Base-by-base conservation (phyloP, 1,140 invertebrate genomes). In the Aphelinus certus region DNA sequence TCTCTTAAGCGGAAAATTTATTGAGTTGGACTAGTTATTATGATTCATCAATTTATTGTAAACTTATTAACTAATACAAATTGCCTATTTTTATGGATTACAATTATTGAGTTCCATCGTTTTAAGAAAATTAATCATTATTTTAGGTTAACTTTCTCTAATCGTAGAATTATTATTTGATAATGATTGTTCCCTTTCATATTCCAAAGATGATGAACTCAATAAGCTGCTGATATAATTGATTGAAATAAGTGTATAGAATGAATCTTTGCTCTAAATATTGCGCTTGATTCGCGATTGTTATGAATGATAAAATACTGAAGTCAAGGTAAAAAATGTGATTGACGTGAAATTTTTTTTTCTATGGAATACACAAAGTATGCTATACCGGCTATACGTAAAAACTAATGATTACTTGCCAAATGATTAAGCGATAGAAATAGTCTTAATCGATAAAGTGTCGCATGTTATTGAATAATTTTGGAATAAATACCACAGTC, bases 401-500 rank as follows among this genome's bases (percentile, higher is more conserved):
- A 9, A 48, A 63, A n/a, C 7, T 63, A 3, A 63, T 26, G 26
- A 47, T 63, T 9, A 48, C 5, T 47, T 63, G 61, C 61, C 61
- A 63, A 63, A 63, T 63, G 2, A 48, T 4, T 48, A 45, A 47
- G 61, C 61, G 61, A 63, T 63, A 63, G 2, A 47, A 63, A 9
- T 63, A 45, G n/a, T 47, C 46, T n/a, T 43, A 63, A 48, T 46
- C 48, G 61, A 63, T 48, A 3, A 9, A 63, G 2, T 63, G 45
- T 63, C 61, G 61, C 61, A 63, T 63, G 48, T 63, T 47, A 48
- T 9, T 53, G 51, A 5, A 63, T 47, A 46, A 47, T 63, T 10
- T 63, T 48, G 48, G 48, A 63, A 7, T 63, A 63, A 6, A 46
- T 63, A 63, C 61, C 46, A n/a, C 6, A 63, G 46, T 63, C 61